A percentile compares a stretch with the other conserved stretches of the same genome.
These are phyloP conservation scores for Mus spretus DNA, from an alignment of 2,797 vertebrate genomes.

Conservation along the genomic window DNA sequence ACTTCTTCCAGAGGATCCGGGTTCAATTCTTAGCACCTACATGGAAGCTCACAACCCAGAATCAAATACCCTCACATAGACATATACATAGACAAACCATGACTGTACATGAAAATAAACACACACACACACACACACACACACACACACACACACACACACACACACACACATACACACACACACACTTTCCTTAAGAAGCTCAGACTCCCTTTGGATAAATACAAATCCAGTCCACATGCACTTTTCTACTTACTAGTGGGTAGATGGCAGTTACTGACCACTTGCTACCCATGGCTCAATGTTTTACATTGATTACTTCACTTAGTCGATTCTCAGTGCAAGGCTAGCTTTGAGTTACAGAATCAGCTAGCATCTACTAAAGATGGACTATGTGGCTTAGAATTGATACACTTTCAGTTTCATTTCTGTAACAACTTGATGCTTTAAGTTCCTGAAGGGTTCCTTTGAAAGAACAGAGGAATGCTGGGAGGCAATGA, in stretches of 20 bases:
- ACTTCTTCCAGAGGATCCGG: not conserved
- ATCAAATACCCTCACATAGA: not conserved
- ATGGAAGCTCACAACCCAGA: not conserved
- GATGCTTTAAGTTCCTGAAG: not conserved
- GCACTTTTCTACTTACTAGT: not conserved
- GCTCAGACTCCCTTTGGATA: not conserved
- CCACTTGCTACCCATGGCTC: not conserved
- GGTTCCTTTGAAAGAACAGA: constrained; percentile 4
- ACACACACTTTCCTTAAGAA: not conserved
- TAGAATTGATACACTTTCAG: constrained; percentile 40
- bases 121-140: not conserved
- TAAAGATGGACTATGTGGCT: not conserved
- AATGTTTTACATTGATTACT: constrained; percentile 30
- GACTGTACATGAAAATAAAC: not conserved
- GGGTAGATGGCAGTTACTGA: not conserved
- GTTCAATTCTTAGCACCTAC: not conserved
- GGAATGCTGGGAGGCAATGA: not conserved
- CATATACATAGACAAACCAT: not conserved
- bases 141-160: not conserved
- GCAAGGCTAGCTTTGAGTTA: not conserved
- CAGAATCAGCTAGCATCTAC: not conserved
- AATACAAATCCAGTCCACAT: constrained; percentile 48
- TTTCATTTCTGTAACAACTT: constrained; percentile 27
- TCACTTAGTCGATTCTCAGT: constrained; percentile 27
- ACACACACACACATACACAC: not conserved